Conservation (phyloP, 1,140 invertebrate genomes). For the Leptinotarsa lineolata region DNA sequence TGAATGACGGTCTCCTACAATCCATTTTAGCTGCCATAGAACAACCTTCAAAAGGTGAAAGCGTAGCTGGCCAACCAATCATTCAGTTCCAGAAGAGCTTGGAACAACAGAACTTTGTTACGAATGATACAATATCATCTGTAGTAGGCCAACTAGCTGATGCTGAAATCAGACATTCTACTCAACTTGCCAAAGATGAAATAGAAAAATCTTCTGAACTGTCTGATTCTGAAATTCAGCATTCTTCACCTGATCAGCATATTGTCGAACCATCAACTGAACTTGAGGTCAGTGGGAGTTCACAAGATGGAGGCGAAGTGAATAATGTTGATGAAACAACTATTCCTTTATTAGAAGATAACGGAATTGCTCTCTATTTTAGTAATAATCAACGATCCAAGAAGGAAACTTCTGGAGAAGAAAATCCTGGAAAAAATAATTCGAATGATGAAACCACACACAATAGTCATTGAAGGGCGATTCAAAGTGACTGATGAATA, state of each 20-base stretch:
- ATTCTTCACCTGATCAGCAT: conserved; percentile 15
- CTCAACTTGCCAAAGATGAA: conserved; percentile 16
- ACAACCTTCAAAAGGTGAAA: conserved; percentile 57
- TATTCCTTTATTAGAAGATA: conserved; percentile 11
- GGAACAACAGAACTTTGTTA: conserved; percentile 40
- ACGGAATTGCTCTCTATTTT: conserved; percentile 23
- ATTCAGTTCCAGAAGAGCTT: conserved; percentile 42
- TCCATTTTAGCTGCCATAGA: conserved; percentile 77
- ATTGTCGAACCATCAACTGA: conserved; percentile 16
- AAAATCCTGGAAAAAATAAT: background rate
- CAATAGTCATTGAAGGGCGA: background rate
- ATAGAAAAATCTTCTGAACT: conserved; percentile 15
- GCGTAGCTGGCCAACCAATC: conserved; percentile 31
- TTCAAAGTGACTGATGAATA: conserved; percentile 1
- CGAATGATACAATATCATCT: conserved; percentile 36
- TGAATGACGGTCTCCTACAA: conserved; percentile 77
- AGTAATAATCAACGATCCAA: conserved; percentile 23
- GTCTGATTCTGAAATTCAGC: conserved; percentile 11
- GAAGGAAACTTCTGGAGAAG: conserved; percentile 18
- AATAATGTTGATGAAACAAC: background rate
- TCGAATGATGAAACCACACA: background rate
- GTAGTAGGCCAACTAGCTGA: conserved; percentile 22
- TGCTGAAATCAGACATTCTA: conserved; percentile 21
- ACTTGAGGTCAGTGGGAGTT: background rate
- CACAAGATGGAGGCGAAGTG: background rate